Evolutionary conservation across 2,113 vertebrate species (phyloP), one percentile per base, ranked within the genome.

Genomic region (Cyanistes caeruleus): DNA sequence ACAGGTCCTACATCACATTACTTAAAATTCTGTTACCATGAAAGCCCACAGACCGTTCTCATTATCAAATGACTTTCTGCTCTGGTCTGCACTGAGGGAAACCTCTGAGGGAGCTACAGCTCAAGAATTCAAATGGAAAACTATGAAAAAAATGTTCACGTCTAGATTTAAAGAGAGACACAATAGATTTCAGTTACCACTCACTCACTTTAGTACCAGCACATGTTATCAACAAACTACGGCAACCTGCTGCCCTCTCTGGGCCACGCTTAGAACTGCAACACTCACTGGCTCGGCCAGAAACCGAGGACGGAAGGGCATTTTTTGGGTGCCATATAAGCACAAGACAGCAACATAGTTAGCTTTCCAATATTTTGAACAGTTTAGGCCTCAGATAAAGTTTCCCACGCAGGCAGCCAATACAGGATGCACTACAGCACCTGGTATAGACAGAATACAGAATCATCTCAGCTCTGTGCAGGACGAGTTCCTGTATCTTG

Each of bases 161-260:
- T n/a, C 72, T 63, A 53, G 44, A 73, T 41, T 43, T 87, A 24
- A 35, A 85, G 28, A 63, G 15, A 1, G 23, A 46, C 27, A 88
- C 25, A 16, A 35, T 0, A 62, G 7, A 95, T 73, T 75, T 72
- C 23, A 28, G 39, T 65, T 87, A 94, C 72, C 35, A 56, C 22
- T 33, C 60, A 17, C n/a, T 56, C 85, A n/a, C 52, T 37, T 41
- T 72, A 72, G 67, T 1, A 31, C 8, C 30, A 41, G 48, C 0
- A 28, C 64, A 18, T 8, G 23, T 21, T 21, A 65, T 4, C 8
- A 63, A 39, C 5, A 3, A 33, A 60, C 25, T 23, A 1, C 73
- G 63, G 55, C 37, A 53, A 9, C 7, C 18, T 89, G 89, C 97
- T 98, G 98, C 98, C 98, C 95, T 33, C 98, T 95, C 82, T 55